Evolutionary conservation across 2,797 vertebrate species (phyloP).

Genomic region (Enteromius argenteus): DNA sequence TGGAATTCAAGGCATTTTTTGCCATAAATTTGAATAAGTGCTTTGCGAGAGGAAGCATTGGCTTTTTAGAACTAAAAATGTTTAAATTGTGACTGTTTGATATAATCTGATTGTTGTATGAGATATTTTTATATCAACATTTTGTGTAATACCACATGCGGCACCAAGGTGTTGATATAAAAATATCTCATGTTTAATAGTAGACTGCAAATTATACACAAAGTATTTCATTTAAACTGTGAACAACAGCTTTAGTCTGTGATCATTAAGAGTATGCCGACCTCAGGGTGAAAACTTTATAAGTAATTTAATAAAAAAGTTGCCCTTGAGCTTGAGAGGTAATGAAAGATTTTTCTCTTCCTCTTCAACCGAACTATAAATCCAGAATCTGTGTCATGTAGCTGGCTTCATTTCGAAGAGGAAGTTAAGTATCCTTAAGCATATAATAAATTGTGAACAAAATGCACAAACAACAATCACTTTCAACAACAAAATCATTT

Average conservation of each 20-base stretch:
- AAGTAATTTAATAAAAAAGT: slow-evolving; percentile 1
- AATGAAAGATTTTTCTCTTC: neutral
- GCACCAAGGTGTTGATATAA: neutral
- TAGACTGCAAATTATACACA: slow-evolving; percentile 6
- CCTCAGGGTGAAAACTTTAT: neutral
- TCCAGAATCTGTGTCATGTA: slow-evolving; percentile 1
- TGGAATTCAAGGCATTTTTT: slow-evolving; percentile 41
- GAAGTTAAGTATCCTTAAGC: neutral
- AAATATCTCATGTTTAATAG: neutral
- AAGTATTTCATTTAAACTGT: slow-evolving; percentile 5
- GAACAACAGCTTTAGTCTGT: slow-evolving; percentile 11
- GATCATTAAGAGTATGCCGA: neutral
- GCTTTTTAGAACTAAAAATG: slow-evolving; percentile 6
- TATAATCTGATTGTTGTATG: neutral
- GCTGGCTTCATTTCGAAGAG: neutral
- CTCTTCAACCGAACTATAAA: slow-evolving; percentile 1
- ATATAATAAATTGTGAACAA: neutral
- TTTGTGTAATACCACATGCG: neutral
- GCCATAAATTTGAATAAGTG: slow-evolving; percentile 56
- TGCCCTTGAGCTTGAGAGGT: slow-evolving; percentile 3
- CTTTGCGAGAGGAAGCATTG: slow-evolving; percentile 42
- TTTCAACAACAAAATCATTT: no score
- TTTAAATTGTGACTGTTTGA: neutral
- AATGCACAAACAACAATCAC: neutral
- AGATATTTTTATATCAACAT: neutral